These are phyloP conservation scores for Drosophila barbarae DNA, from an alignment of 2,888 invertebrate species.

Conservation along the genomic window DNA sequence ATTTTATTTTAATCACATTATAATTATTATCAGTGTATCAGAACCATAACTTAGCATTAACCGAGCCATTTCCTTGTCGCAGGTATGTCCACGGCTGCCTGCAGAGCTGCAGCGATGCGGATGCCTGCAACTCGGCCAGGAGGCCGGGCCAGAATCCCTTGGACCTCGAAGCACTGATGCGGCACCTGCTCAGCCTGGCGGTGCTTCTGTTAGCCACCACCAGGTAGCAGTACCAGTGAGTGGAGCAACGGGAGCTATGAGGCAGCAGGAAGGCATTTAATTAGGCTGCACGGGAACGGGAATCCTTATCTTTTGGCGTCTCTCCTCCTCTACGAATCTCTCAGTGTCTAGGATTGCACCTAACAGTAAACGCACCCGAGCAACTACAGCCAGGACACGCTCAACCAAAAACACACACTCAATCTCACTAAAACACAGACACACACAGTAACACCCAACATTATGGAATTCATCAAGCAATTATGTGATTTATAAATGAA, in stretches of 20 bases:
- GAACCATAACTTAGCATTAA: constrained; percentile 51
- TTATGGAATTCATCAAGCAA: constrained; percentile 74
- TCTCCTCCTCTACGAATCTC: constrained; percentile 34
- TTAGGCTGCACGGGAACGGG: constrained; percentile 45
- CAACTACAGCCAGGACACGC: constrained; percentile 28
- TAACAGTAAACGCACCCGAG: constrained; percentile 51
- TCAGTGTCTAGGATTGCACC: constrained; percentile 65
- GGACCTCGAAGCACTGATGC: constrained; percentile 41
- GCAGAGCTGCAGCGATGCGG: constrained; percentile 95
- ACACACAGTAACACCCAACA: constrained; percentile 10
- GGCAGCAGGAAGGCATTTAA: constrained; percentile 59
- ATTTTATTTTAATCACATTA: not conserved
- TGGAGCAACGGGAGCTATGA: constrained; percentile 23
- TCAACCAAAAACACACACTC: constrained; percentile 20
- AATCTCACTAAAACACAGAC: constrained; percentile 2
- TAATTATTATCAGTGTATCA: constrained; percentile 23
- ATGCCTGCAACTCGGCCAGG: constrained; percentile 87
- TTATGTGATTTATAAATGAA: constrained; percentile 75
- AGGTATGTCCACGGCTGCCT: constrained; percentile 95
- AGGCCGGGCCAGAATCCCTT: constrained; percentile 35
- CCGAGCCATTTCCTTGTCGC: constrained; percentile 4
- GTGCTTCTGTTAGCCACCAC: constrained; percentile 45
- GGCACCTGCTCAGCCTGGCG: constrained; percentile 45
- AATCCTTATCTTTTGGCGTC: constrained; percentile 41
- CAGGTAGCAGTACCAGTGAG: constrained; percentile 58